Evolutionary conservation across 2,888 invertebrate genomes (phyloP), one percentile per base, ranked within the genome.

Genomic region (Ephialtes manifestator): DNA sequence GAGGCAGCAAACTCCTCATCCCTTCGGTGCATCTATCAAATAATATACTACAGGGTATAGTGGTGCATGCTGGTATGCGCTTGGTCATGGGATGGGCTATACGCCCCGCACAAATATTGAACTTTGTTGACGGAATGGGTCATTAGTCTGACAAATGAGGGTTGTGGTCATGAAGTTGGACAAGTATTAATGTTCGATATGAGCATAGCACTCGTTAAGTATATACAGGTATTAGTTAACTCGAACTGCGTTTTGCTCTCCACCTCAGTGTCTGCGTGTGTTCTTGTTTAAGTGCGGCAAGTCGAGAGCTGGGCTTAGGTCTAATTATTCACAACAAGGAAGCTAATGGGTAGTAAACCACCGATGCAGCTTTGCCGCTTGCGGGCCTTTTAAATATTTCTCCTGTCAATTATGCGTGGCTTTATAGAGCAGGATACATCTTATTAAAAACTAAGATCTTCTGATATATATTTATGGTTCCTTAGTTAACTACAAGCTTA

Each of bases 91-190:
- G 51, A 20, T 13, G 60, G 60, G 74, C 28, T 71, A 39, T 48
- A 68, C 58, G 72, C 58, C 72, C 75, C 51, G 65, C 51, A 76
- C 75, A 76, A 76, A 76, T 76, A 76, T 76, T 65, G 65, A 76
- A 76, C 65, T 76, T 76, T 15, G 65, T 65, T 76, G 75, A 76
- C 75, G 75, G 75, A 76, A 76, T 76, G 65, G 75, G 65, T 76
- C 75, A 65, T 76, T 76, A 76, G 75, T 76, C 65, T 76, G 75
- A 76, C 75, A 76, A 76, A 76, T 76, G 63, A 76, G 72, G 39
- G 65, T 35, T 63, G 75, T 65, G 65, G 65, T 76, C 75, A 39
- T 65, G 51, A 76, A 76, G 75, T 76, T 51, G 39, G 65, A 76
- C 75, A 76, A 76, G 65, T 65, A 76, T 76, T 76, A 63, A 76